Percentiles rank a stretch among this genome's conserved stretches.
Evolutionary conservation across 2,113 vertebrate species (phyloP).

Genomic region (Rhadina sibilatrix): DNA sequence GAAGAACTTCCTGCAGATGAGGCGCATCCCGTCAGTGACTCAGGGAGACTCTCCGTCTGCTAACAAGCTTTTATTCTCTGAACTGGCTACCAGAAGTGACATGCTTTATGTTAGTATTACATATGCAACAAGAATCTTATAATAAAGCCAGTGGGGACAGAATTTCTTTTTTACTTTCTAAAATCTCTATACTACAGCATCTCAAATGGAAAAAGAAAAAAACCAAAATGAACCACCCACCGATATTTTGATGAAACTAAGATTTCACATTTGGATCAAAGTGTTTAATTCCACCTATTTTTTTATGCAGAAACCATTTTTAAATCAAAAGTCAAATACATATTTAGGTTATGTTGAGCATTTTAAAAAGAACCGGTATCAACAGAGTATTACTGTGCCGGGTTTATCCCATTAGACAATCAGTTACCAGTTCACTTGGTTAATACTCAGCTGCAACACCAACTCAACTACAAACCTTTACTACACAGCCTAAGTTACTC

Average conservation of each 20-base stretch:
- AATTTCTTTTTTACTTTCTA: not conserved
- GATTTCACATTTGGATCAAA: not conserved
- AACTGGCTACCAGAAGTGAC: slow-evolving; percentile 39
- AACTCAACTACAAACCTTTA: not conserved
- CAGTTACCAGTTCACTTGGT: not conserved
- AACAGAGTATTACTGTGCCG: not conserved
- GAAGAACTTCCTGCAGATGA: slow-evolving; percentile 60
- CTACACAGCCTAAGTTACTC: not conserved
- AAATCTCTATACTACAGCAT: not conserved
- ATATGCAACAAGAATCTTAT: slow-evolving; percentile 11
- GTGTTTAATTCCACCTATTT: not conserved
- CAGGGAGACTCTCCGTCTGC: not conserved
- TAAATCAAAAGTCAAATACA: not conserved
- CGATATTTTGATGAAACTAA: not conserved
- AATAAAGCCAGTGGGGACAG: not conserved
- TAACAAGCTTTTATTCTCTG: not conserved
- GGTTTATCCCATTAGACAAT: not conserved
- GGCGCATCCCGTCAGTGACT: not conserved
- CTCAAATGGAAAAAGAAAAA: not conserved
- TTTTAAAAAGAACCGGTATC: not conserved
- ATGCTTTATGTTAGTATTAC: not conserved
- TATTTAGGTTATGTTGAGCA: not conserved
- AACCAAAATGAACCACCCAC: not conserved
- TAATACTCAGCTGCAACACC: not conserved
- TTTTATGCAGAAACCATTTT: not conserved